Evolutionary conservation across 2,888 invertebrate genomes (phyloP).

Genomic region (Drosophila infuscata): DNA sequence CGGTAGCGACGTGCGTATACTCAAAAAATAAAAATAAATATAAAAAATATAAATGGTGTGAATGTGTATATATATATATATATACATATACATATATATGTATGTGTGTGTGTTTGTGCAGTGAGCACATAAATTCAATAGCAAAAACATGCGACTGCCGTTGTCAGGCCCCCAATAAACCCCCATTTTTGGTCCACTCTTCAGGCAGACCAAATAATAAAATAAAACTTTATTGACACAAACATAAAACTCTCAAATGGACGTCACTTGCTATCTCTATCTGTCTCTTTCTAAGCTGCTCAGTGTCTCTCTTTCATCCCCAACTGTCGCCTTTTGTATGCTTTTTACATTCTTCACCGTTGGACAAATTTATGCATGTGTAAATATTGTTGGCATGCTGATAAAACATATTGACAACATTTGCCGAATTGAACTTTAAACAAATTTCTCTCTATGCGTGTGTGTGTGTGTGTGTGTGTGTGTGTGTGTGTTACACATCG

Average conservation of each 20-base stretch:
- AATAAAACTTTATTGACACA: constrained; percentile 79
- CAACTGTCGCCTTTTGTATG: constrained; percentile 5
- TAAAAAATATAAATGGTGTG: constrained; percentile 5
- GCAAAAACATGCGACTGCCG: constrained; percentile 63
- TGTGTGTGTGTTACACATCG: constrained; percentile 32
- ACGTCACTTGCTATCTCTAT: constrained; percentile 32
- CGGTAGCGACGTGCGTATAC: constrained; percentile 58
- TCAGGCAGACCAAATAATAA: constrained; percentile 64
- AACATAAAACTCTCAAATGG: constrained; percentile 72
- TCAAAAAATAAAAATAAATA: constrained; percentile 1
- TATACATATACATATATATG: constrained; percentile 21
- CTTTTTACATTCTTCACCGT: constrained; percentile 1
- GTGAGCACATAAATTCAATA: constrained; percentile 71
- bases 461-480: background rate
- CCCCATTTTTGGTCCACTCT: constrained; percentile 2
- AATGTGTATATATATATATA: constrained; percentile 25
- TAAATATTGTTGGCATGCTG: constrained; percentile 71
- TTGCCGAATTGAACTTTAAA: constrained; percentile 70
- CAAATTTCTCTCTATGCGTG: constrained; percentile 51
- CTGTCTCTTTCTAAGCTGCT: background rate
- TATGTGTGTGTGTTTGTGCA: constrained; percentile 30
- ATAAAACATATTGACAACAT: constrained; percentile 80
- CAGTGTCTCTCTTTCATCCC: background rate
- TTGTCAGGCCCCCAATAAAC: constrained; percentile 26
- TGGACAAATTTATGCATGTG: constrained; percentile 69